Evolutionary conservation across 2,113 vertebrate genomes (phyloP).

Genomic region (Paralichthys olivaceus): DNA sequence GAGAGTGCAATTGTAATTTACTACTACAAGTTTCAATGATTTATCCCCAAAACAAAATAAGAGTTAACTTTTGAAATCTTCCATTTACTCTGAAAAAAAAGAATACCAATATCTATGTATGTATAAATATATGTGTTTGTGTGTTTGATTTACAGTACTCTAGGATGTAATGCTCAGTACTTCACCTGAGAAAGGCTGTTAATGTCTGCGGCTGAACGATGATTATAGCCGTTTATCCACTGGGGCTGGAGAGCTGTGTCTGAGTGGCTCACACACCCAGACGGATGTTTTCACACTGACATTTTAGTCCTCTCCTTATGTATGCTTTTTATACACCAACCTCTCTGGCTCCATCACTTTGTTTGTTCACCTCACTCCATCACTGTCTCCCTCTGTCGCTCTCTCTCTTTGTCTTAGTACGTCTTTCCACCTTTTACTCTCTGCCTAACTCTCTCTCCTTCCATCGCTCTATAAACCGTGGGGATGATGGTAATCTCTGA

Average conservation of each 20-base stretch:
- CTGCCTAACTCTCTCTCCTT: neutral
- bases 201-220: constrained; percentile 51
- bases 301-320: constrained; percentile 67
- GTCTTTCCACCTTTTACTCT: constrained; percentile 21
- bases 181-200: constrained; percentile 47
- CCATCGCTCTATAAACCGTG: constrained; percentile 48
- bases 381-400: constrained; percentile 41
- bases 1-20: neutral
- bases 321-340: constrained; percentile 71
- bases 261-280: constrained; percentile 70
- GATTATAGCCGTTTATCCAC: constrained; percentile 69
- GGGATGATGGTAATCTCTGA: constrained; percentile 66
- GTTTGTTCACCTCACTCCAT: constrained; percentile 49
- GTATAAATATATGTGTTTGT: neutral
- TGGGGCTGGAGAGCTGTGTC: constrained; percentile 37
- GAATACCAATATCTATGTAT: neutral
- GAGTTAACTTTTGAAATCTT: neutral
- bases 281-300: constrained; percentile 61
- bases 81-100: neutral
- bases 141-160: constrained; percentile 35
- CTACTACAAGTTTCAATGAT: neutral
- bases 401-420: constrained; percentile 33
- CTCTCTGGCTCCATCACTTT: constrained; percentile 51
- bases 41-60: neutral
- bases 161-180: constrained; percentile 40